Percentiles rank a stretch among this genome's conserved stretches.
phyloP scores from a whole-genome alignment of 1,140 invertebrate species.

The Drosophila erecta region DNA sequence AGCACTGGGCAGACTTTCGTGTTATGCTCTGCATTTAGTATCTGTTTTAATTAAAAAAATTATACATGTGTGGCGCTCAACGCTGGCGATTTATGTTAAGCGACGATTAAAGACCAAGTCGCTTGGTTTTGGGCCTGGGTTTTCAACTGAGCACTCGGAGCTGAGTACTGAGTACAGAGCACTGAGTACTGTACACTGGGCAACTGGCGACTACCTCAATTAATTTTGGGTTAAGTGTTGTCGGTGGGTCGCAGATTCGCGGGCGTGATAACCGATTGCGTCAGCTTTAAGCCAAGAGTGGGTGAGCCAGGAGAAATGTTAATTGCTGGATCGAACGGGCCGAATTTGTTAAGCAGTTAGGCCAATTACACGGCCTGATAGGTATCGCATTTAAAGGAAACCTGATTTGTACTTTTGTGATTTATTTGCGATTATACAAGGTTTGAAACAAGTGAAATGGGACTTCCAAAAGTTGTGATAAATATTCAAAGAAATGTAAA shows the following conservation, averaged over 20 bases:
- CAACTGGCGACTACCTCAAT: slow-evolving; percentile 47
- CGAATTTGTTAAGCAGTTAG: slow-evolving; percentile 36
- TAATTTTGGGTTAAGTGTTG: slow-evolving; percentile 71
- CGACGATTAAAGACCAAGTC: slow-evolving; percentile 63
- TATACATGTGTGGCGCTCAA: slow-evolving; percentile 58
- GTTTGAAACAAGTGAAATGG: neutral
- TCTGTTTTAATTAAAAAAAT: slow-evolving; percentile 69
- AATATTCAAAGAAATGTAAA: too few species aligned
- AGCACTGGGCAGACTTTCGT: slow-evolving; percentile 15
- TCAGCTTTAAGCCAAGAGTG: slow-evolving; percentile 38
- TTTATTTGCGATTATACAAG: neutral
- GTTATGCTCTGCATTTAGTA: slow-evolving; percentile 54
- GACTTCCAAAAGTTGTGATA: neutral
- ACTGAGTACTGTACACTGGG: slow-evolving; percentile 4
- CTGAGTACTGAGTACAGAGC: slow-evolving; percentile 4
- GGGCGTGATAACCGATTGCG: slow-evolving; percentile 65
- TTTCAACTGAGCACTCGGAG: slow-evolving; percentile 16
- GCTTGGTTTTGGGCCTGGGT: slow-evolving; percentile 1
- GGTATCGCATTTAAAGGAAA: slow-evolving; percentile 20
- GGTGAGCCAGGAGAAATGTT: slow-evolving; percentile 17
- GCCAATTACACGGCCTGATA: slow-evolving; percentile 24
- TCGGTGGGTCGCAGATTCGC: slow-evolving; percentile 48
- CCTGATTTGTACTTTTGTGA: neutral
- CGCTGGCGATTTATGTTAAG: slow-evolving; percentile 73
- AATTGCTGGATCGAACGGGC: slow-evolving; percentile 45